Percentiles rank a stretch among this genome's conserved stretches.
Evolutionary conservation across 2,797 vertebrate species (phyloP).

Genomic region (Periophthalmus magnuspinnatus): DNA sequence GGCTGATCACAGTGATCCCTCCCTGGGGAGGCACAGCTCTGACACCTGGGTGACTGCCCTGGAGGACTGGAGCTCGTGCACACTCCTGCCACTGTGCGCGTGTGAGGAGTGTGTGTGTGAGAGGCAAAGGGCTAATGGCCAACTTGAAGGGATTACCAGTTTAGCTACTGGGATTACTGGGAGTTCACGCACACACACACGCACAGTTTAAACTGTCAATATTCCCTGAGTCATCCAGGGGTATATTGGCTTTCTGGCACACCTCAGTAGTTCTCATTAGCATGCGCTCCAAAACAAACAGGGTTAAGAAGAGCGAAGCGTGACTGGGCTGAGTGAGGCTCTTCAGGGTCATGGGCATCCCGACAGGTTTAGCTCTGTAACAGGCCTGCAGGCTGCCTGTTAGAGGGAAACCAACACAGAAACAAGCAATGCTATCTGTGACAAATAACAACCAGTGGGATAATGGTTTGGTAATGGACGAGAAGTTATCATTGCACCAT

Average conservation of each 20-base stretch:
- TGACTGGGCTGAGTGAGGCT: constrained; percentile 25
- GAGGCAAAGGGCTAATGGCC: constrained; percentile 55
- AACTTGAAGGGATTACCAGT: constrained; percentile 67
- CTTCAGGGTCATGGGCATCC: constrained; percentile 15
- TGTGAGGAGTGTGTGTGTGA: constrained; percentile 12
- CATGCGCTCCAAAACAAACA: constrained; percentile 42
- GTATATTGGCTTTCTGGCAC: constrained; percentile 40
- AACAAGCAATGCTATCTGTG: background rate
- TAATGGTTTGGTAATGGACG: background rate
- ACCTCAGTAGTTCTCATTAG: constrained; percentile 38
- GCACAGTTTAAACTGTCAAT: constrained; percentile 30
- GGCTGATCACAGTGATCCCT: constrained; percentile 65
- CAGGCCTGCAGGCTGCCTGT: background rate
- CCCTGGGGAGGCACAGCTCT: constrained; percentile 54
- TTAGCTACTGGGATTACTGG: constrained; percentile 73
- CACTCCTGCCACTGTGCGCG: constrained; percentile 1
- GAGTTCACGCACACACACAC: constrained; percentile 34
- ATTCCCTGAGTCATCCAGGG: constrained; percentile 44
- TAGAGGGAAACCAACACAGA: background rate
- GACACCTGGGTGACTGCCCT: constrained; percentile 63
- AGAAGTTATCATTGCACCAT: background rate
- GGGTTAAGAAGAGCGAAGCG: constrained; percentile 34
- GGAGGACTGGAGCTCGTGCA: constrained; percentile 25
- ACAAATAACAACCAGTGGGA: background rate
- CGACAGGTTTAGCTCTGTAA: constrained; percentile 14